These are phyloP conservation scores for Zaprionus africanus DNA, from an alignment of 1,140 invertebrate species.

Conservation along the genomic window DNA sequence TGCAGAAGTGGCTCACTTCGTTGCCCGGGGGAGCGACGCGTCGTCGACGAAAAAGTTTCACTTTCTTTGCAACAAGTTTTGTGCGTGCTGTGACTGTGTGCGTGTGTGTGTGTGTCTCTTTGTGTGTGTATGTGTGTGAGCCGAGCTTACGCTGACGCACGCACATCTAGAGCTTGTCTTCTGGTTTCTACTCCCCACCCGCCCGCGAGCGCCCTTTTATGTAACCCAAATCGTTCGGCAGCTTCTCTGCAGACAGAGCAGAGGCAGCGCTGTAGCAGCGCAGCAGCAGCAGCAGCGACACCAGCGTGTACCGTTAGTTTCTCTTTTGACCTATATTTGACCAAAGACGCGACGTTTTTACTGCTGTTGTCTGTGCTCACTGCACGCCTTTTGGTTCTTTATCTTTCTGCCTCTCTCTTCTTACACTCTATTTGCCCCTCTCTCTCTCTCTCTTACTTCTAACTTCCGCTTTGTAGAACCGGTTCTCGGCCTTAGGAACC, in stretches of 20 bases:
- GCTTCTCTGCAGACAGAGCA: constrained; percentile 47
- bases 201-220: constrained; percentile 74
- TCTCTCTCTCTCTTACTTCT: constrained; percentile 22
- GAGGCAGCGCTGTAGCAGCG: constrained; percentile 38
- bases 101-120: constrained; percentile 18
- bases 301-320: constrained; percentile 81
- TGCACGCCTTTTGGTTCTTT: constrained; percentile 57
- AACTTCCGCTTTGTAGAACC: constrained; percentile 73
- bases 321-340: constrained; percentile 84
- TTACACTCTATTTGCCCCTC: background rate
- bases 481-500: constrained; percentile 65
- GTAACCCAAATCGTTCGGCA: constrained; percentile 73
- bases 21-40: constrained; percentile 42
- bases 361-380: background rate
- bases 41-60: constrained; percentile 66
- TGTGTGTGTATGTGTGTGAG: constrained; percentile 19
- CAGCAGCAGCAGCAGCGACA: constrained; percentile 30
- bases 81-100: constrained; percentile 47
- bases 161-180: constrained; percentile 48
- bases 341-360: constrained; percentile 43
- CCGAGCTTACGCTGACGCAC: constrained; percentile 16
- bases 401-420: constrained; percentile 11
- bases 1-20: constrained; percentile 30
- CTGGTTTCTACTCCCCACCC: constrained; percentile 77
- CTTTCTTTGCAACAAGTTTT: constrained; percentile 82